phyloP scores from a whole-genome alignment of 2,888 invertebrate genomes.

The Crematogaster levior region DNA sequence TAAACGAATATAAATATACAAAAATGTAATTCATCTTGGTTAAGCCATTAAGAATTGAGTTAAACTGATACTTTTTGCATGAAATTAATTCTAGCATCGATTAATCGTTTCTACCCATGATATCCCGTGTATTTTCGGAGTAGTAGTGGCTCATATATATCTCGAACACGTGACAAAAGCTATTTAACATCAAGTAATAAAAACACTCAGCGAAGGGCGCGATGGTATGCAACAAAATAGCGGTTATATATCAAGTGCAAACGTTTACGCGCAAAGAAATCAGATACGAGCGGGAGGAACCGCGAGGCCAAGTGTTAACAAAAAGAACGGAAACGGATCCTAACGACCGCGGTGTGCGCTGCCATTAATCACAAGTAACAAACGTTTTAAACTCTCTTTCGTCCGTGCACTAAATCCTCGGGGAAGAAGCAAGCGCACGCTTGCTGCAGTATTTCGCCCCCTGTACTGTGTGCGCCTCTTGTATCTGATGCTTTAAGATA shows the following conservation, averaged over 20 bases:
- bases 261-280: conserved; percentile 54
- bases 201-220: conserved; percentile 11
- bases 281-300: conserved; percentile 48
- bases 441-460: conserved; percentile 45
- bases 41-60: not conserved
- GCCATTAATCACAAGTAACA: conserved; percentile 68
- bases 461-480: conserved; percentile 48
- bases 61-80: not conserved
- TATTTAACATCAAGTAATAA: conserved; percentile 47
- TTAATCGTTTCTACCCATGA: not conserved
- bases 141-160: too few species aligned
- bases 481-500: conserved; percentile 65
- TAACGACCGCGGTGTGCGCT: conserved; percentile 65
- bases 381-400: conserved; percentile 67
- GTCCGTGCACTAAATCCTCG: conserved; percentile 53
- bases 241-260: conserved; percentile 45
- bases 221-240: conserved; percentile 39
- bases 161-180: conserved; percentile 6
- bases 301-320: conserved; percentile 40
- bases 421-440: conserved; percentile 42
- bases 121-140: not conserved
- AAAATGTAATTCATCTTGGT: not conserved
- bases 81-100: not conserved
- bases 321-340: conserved; percentile 59
- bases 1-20: not conserved